A percentile compares a stretch with the other conserved stretches of the same genome.
These are phyloP conservation scores for Coleophora deauratella DNA, from an alignment of 2,888 invertebrate species.

Conservation along the genomic window DNA sequence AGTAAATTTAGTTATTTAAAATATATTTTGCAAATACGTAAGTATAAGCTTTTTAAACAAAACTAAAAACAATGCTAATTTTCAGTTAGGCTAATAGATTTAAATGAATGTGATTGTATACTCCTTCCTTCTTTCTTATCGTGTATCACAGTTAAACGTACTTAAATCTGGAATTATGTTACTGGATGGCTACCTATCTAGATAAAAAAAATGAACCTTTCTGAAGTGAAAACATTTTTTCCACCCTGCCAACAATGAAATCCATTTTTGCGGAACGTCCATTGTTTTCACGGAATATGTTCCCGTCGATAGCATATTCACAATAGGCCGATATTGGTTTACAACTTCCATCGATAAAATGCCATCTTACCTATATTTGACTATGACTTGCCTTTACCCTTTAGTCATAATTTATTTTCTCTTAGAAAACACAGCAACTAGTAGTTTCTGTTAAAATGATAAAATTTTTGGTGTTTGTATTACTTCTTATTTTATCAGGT, in stretches of 20 bases:
- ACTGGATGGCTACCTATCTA: no score
- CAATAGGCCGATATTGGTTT: constrained; percentile 53
- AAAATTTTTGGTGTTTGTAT: constrained; percentile 1
- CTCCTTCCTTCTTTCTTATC: no score
- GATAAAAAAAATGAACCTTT: no score
- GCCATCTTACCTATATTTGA: constrained; percentile 14
- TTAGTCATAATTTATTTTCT: constrained; percentile 16
- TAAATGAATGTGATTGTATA: no score
- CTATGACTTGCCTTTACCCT: neutral
- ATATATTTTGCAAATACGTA: no score
- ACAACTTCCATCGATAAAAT: constrained; percentile 43
- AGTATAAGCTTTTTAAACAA: no score
- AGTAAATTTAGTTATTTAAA: no score
- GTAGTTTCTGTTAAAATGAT: constrained; percentile 3
- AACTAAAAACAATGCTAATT: no score
- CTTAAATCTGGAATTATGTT: no score
- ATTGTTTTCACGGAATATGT: constrained; percentile 55
- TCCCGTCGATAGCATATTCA: constrained; percentile 46
- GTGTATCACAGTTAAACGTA: no score
- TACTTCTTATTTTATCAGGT: neutral
- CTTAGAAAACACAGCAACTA: neutral
- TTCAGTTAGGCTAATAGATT: no score
- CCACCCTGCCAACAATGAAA: constrained; percentile 36
- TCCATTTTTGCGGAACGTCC: constrained; percentile 43
- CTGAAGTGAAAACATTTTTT: neutral